Base-by-base conservation (phyloP, 1,140 invertebrate genomes). In the Drosophila fuyamai region DNA sequence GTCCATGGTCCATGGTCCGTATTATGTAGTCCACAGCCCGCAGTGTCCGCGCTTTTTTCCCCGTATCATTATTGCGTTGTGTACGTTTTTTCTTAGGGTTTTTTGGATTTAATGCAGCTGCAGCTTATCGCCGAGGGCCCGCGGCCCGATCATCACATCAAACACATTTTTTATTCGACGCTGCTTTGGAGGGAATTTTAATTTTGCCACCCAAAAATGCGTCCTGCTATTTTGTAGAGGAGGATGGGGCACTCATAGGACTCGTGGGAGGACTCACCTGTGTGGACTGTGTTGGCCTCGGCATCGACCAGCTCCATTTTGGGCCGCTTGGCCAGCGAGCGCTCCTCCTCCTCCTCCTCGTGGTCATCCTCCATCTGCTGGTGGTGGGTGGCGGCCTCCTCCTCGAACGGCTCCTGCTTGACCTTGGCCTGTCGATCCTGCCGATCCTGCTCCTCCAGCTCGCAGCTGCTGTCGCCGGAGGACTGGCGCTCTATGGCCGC, bases 231-330 rank as follows among this genome's bases (percentile, higher is more conserved):
- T 59, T 48, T 4, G 12, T 23, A 0, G 23, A 4, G 1, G 29
- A 16, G 8, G 8, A 18, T 35, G 38, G 18, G 47, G 0, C 13
- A 27, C 13, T n/a, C 38, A 16, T 1, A 14, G 62, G 43, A 4
- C 4, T n/a, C 0, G n/a, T 9, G 16, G 44, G 14, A 10, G 23
- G 10, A 57, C 96, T 96, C 93, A 97, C 97, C 97, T 93, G 96
- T 97, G 93, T 97, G 96, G 91, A 96, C 96, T 61, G 97, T 97
- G 91, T 97, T 98, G 35, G 96, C 96, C 92, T 97, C 96, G 41
- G 96, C 96, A 91, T 98, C 97, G 46, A 95, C 96, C 13, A 96
- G 95, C 92, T 96, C 96, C 38, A 95, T 96, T 92, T 96, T 95
- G 29, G 94, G 95, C 82, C 96, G 96, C 92, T 96, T 96, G 51